A percentile compares a stretch with the other conserved stretches of the same genome.
phyloP scores from a whole-genome alignment of 2,797 vertebrate genomes.

The Megaceryle alcyon region DNA sequence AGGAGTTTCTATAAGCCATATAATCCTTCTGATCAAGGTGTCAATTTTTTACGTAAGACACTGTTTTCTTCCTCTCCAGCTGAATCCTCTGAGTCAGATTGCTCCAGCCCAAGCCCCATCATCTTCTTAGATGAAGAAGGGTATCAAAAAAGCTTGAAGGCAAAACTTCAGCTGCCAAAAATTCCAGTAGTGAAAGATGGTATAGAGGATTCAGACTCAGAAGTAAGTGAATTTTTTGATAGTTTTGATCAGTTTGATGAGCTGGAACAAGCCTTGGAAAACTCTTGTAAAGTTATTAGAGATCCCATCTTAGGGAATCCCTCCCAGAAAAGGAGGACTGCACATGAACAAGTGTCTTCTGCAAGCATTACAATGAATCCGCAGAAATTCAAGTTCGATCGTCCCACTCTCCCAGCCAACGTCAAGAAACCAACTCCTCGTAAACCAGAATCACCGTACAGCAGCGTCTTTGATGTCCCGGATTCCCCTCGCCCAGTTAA shows the following conservation, averaged over 20 bases:
- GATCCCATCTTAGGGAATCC: slow-evolving; percentile 71
- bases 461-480: slow-evolving; percentile 82
- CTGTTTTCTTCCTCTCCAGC: slow-evolving; percentile 82
- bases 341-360: slow-evolving; percentile 77
- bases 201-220: slow-evolving; percentile 97
- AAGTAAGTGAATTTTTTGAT: slow-evolving; percentile 99
- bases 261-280: slow-evolving; percentile 85
- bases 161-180: slow-evolving; percentile 95
- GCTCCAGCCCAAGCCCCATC: slow-evolving; percentile 96
- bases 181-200: slow-evolving; percentile 91
- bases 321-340: slow-evolving; percentile 76
- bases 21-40: slow-evolving; percentile 71
- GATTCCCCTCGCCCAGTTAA: slow-evolving; percentile 89
- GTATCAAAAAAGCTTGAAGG: slow-evolving; percentile 95
- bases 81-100: slow-evolving; percentile 94
- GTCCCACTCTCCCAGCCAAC: slow-evolving; percentile 90
- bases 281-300: slow-evolving; percentile 60
- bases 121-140: slow-evolving; percentile 98
- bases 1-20: slow-evolving; percentile 88
- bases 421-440: slow-evolving; percentile 95
- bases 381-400: slow-evolving; percentile 93
- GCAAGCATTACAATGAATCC: slow-evolving; percentile 89
- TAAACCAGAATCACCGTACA: slow-evolving; percentile 91
- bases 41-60: slow-evolving; percentile 65
- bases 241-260: slow-evolving; percentile 99